Base-by-base conservation (phyloP, 2,113 vertebrate species). In the Chascanopsetta lugubris region DNA sequence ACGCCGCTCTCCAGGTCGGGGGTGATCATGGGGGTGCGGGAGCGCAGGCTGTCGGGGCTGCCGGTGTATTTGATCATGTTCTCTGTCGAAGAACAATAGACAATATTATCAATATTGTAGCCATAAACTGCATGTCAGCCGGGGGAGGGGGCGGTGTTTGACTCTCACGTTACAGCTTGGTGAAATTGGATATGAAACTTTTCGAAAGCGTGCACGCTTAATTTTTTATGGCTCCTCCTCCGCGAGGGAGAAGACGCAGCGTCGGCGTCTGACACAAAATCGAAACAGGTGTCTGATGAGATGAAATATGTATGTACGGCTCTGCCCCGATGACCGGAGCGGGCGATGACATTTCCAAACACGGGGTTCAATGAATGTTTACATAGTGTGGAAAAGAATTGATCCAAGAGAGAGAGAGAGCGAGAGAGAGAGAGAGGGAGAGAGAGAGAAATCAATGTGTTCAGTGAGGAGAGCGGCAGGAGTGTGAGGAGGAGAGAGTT, bases 21-120 rank as follows among this genome's bases (percentile, higher is more conserved):
- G 1, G 97, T 99, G 89, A 99, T 97, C 97, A 98, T 99, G 27
- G 97, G 97, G 0, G 97, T 95, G 58, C 97, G 95, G 0, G 97
- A 98, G 6, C 97, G 96, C 74, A 98, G 93, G 82, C 97, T 99
- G 87, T 99, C 97, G 0, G 97, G 97, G 75, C 97, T 99, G 60
- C 97, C 97, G 0, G 97, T 98, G 89, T 97, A 98, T 61, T 96
- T 95, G 87, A 99, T 98, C 95, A 99, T 97, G 82, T 98, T 99
- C 70, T 99, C 97, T 99, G 94, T 48, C 47, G 12, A 63, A 50
- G 27, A 61, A 55, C 32, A 72, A 55, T 27, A n/a, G n/a, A n/a
- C n/a, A n/a, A n/a, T n/a, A n/a, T n/a, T n/a, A n/a, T n/a, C n/a
- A n/a, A n/a, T n/a, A n/a, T n/a, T n/a, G n/a, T n/a, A 59, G n/a